Evolutionary conservation across 2,888 invertebrate species (phyloP).

Genomic region (Drosophila merina): DNA sequence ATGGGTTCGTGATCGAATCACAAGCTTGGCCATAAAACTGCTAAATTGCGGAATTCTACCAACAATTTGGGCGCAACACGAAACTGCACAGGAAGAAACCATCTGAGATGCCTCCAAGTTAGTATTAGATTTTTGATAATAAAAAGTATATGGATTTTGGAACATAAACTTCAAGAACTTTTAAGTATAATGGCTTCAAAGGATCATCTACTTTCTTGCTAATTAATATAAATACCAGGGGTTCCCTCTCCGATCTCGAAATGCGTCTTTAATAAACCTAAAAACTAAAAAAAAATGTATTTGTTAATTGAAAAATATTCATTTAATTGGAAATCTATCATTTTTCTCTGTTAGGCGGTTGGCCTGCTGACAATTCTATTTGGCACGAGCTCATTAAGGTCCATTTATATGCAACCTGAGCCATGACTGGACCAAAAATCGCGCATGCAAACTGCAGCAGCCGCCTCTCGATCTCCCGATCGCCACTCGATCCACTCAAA

Average conservation of each 20-base stretch:
- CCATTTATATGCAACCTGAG: conserved; percentile 81
- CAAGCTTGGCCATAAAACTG: conserved; percentile 65
- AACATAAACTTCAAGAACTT: too few species aligned
- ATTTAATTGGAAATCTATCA: too few species aligned
- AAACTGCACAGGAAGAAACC: conserved; percentile 43
- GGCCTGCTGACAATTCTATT: conserved; percentile 74
- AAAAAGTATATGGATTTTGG: too few species aligned
- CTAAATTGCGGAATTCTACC: conserved; percentile 69
- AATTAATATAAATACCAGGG: too few species aligned
- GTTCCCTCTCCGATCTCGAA: too few species aligned
- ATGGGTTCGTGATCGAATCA: conserved; percentile 73
- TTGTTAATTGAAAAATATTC: too few species aligned
- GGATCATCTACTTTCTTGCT: too few species aligned
- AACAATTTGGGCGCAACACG: conserved; percentile 73
- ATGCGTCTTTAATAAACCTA: too few species aligned
- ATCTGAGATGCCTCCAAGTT: too few species aligned
- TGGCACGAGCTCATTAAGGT: conserved; percentile 83
- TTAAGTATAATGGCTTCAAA: too few species aligned
- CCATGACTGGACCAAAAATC: conserved; percentile 72
- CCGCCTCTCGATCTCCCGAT: conserved; percentile 55
- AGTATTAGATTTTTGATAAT: too few species aligned
- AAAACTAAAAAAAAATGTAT: too few species aligned
- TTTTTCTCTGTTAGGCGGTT: conserved; percentile 23
- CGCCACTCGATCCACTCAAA: conserved; percentile 37
- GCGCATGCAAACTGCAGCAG: conserved; percentile 32